These are phyloP conservation scores for Busseola fusca DNA, from an alignment of 2,888 invertebrate genomes.

Conservation along the genomic window DNA sequence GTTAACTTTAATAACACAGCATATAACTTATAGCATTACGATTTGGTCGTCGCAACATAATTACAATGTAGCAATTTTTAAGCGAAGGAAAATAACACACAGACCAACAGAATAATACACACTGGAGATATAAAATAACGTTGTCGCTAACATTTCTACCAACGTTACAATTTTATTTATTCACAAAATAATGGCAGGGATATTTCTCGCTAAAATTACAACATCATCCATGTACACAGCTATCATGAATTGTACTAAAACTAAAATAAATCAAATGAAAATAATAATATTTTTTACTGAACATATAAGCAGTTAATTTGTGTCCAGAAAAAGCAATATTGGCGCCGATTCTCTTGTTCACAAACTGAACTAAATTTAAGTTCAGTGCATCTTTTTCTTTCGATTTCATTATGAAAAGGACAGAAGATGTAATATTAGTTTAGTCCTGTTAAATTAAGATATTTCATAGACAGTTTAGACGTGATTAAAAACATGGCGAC, in stretches of 20 bases:
- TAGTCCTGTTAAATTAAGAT: too few species aligned
- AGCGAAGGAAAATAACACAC: constrained; percentile 47
- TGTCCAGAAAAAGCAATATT: constrained; percentile 10
- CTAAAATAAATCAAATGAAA: constrained; percentile 4
- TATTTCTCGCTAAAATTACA: constrained; percentile 38
- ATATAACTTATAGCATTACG: constrained; percentile 62
- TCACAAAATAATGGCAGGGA: constrained; percentile 43
- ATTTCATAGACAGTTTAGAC: too few species aligned
- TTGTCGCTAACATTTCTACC: constrained; percentile 13
- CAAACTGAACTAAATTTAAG: too few species aligned
- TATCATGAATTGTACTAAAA: constrained; percentile 8
- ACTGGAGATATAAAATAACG: constrained; percentile 16
- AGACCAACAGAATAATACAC: constrained; percentile 21
- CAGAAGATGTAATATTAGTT: too few species aligned
- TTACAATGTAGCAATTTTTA: constrained; percentile 46
- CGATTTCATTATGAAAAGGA: too few species aligned
- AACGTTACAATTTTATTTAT: constrained; percentile 17
- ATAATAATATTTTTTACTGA: constrained; percentile 10
- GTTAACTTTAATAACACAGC: constrained; percentile 65
- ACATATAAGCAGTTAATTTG: background rate
- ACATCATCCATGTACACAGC: constrained; percentile 38
- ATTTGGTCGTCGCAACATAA: constrained; percentile 78
- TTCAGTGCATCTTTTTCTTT: too few species aligned
- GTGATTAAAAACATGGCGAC: too few species aligned
- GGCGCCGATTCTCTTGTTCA: too few species aligned